A percentile compares a stretch with the other conserved stretches of the same genome.
These are phyloP conservation scores for Zaprionus vittiger DNA, from an alignment of 1,140 invertebrate species.

Conservation along the genomic window DNA sequence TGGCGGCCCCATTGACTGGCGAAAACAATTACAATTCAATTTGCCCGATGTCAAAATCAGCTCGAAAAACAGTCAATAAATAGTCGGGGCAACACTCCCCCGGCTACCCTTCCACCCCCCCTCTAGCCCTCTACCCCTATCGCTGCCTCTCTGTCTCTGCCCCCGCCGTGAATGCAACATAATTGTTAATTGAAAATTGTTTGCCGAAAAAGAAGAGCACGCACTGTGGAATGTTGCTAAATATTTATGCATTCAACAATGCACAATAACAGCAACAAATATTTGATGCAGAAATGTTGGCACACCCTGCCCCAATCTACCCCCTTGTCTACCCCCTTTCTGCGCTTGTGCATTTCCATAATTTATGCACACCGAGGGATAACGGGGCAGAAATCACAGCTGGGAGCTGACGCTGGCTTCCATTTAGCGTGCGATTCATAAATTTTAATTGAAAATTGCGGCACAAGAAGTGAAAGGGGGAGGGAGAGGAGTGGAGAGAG, in stretches of 20 bases:
- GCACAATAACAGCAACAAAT: slow-evolving; percentile 56
- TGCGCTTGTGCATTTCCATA: slow-evolving; percentile 60
- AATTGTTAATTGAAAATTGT: slow-evolving; percentile 80
- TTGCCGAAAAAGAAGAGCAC: slow-evolving; percentile 41
- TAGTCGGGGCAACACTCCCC: background rate
- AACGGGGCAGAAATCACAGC: slow-evolving; percentile 20
- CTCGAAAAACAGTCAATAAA: slow-evolving; percentile 44
- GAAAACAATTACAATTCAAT: slow-evolving; percentile 81
- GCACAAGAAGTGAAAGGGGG: slow-evolving; percentile 13
- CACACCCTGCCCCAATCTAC: background rate
- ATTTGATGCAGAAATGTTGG: slow-evolving; percentile 45
- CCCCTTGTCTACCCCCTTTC: no score
- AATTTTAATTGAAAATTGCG: slow-evolving; percentile 77
- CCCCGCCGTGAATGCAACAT: slow-evolving; percentile 44
- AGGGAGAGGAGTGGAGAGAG: background rate
- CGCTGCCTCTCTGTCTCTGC: background rate
- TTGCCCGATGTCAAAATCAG: slow-evolving; percentile 76
- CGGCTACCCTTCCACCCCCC: background rate
- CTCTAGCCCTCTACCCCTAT: background rate
- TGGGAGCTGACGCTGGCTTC: slow-evolving; percentile 17
- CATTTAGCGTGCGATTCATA: slow-evolving; percentile 62
- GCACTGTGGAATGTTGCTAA: slow-evolving; percentile 45
- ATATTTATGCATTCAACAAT: slow-evolving; percentile 79
- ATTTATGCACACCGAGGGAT: slow-evolving; percentile 55
- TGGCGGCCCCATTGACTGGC: slow-evolving; percentile 35